Base-by-base conservation (phyloP, 2,113 vertebrate genomes). In the Etia nguti region DNA sequence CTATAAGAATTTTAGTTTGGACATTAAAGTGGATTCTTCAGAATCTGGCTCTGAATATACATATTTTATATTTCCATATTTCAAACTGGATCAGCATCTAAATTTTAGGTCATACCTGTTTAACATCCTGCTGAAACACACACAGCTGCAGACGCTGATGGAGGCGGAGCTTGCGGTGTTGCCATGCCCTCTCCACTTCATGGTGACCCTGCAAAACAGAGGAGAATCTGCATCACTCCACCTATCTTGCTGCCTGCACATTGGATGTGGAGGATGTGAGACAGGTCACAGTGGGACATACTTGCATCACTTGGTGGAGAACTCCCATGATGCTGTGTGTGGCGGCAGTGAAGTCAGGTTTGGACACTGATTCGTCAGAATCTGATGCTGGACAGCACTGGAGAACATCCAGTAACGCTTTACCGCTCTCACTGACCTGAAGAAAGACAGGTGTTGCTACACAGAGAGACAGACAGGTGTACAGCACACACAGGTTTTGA, bases 101-200 rank as follows among this genome's bases (percentile, higher is more conserved):
- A 4, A 48, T 50, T 38, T 55, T 38, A 48, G 79, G n/a, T 89
- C 57, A 0, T 84, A 99, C 99, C 99, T 99, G 99, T 95, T 98
- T 97, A 8, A 99, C 99, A 1, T 99, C 99, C 94, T 99, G 98
- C 85, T 99, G 98, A 90, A 99, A 99, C 86, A 99, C 99, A 3
- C 98, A 99, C 80, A 99, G 97, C 95, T 99, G 99, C 86, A 99
- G 96, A 85, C 98, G 96, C 96, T 99, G 99, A 89, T 99, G 99
- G 55, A 99, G 97, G 85, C 99, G 97, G 84, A 99, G 98, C 50
- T 99, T 99, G 36, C 97, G 97, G 91, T 99, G 98, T 81, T 99
- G 98, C 97, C 98, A 98, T 88, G 98, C 97, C 87, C 97, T 97
- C 88, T 99, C 99, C 0, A 99, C 97, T 57, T 98, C 97, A 56